Base-by-base conservation (phyloP, 2,113 vertebrate species). In the Maccullochella peelii region DNA sequence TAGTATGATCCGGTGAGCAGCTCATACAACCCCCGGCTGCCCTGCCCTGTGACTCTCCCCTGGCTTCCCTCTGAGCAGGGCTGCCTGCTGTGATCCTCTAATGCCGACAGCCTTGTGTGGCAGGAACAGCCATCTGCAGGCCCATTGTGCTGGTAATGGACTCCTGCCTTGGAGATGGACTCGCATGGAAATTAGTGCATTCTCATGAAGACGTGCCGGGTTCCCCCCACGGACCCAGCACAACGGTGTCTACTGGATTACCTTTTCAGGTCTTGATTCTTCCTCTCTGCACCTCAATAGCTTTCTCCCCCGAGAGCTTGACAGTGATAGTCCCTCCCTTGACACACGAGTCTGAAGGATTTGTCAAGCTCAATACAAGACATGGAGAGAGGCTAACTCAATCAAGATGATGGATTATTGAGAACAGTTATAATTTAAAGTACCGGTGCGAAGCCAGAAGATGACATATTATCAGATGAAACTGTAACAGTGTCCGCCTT, bases 141-240 rank as follows among this genome's bases (percentile, higher is more conserved):
- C 59, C 83, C 82, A 84, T 94, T 94, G 91, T 94, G 81, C 83
- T 91, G 93, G 75, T 92, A 93, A 89, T 87, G 80, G 77, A 78
- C 82, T 85, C 84, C 59, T 69, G 70, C 78, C 80, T 85, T 68
- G 23, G 80, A 88, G 85, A 90, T 74, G 75, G 85, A 86, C 90
- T 89, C 76, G 52, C 67, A 93, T 95, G 87, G 92, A 92, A 94
- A 94, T 88, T 80, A 57, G 15, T 66, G 73, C 52, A 87, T 93
- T 92, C 87, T 87, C 49, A 92, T 89, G 85, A 79, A 95, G 80
- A 93, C 83, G 23, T 76, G 63, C 61, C 30, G 15, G 18, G 33
- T 59, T 40, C 36, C 90, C 81, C 73, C 79, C 42, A 1, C 6
- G 54, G 74, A 30, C 78, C 68, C 25, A 5, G 57, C 82, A 77